These are phyloP conservation scores for Equus przewalskii DNA, from an alignment of 2,113 vertebrate genomes.

Conservation along the genomic window DNA sequence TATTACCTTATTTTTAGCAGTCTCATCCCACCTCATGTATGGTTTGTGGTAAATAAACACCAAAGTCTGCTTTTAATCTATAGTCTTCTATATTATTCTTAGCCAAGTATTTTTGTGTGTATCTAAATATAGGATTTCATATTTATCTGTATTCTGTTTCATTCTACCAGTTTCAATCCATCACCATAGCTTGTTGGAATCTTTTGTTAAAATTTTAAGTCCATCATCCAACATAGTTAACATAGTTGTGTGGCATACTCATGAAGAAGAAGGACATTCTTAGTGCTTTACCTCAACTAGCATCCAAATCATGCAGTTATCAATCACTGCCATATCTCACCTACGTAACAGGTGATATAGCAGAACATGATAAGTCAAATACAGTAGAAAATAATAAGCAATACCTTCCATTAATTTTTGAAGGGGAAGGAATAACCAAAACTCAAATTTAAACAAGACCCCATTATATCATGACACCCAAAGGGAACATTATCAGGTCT, in stretches of 20 bases:
- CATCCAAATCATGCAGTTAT: neutral
- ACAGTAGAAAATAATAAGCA: neutral
- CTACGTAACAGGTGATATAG: neutral
- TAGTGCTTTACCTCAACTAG: neutral
- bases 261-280: neutral
- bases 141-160: neutral
- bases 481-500: neutral
- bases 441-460: neutral
- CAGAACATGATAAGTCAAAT: neutral
- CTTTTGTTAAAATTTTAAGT: neutral
- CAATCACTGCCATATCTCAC: neutral
- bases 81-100: neutral
- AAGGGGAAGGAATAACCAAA: neutral
- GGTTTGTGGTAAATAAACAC: neutral
- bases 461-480: neutral
- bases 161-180: neutral
- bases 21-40: neutral
- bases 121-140: neutral
- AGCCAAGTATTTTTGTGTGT: neutral
- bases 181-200: slow-evolving; percentile 1
- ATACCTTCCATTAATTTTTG: neutral
- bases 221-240: neutral
- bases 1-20: slow-evolving; percentile 18
- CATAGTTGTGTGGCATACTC: neutral
- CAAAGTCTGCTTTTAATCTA: neutral